Conservation (phyloP, 2,888 invertebrate genomes). For the Melanophora roralis region DNA sequence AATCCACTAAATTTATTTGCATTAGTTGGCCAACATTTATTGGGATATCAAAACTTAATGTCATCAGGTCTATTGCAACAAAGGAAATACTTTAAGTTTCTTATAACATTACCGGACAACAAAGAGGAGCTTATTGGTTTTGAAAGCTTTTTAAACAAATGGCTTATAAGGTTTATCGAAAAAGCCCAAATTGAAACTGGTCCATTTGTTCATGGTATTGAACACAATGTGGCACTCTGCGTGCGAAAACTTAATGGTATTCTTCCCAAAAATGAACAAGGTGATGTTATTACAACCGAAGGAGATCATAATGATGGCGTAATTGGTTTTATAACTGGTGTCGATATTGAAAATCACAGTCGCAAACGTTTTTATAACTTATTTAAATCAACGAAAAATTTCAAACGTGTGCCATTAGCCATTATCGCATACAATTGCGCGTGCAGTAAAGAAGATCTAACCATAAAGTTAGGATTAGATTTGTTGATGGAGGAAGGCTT, state of each 20-base stretch:
- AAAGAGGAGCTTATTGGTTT: conserved; percentile 69
- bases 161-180: conserved; percentile 66
- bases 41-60: conserved; percentile 52
- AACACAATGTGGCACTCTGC: conserved; percentile 71
- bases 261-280: conserved; percentile 69
- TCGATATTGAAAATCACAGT: conserved; percentile 61
- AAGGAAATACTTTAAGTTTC: conserved; percentile 70
- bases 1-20: conserved; percentile 69
- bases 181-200: not conserved
- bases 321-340: conserved; percentile 68
- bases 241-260: conserved; percentile 72
- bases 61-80: conserved; percentile 65
- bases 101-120: conserved; percentile 70
- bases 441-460: conserved; percentile 47
- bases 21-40: conserved; percentile 62
- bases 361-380: conserved; percentile 70
- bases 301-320: conserved; percentile 71
- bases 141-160: conserved; percentile 69
- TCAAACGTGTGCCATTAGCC: conserved; percentile 69
- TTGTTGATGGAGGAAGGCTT: conserved; percentile 75
- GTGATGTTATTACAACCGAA: conserved; percentile 63
- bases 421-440: conserved; percentile 67
- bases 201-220: conserved; percentile 67
- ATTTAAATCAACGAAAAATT: conserved; percentile 64
- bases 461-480: conserved; percentile 63